A percentile compares a stretch with the other conserved stretches of the same genome.
Evolutionary conservation across 1,140 invertebrate genomes (phyloP).

Genomic region (Thalassaphorura encarpata): DNA sequence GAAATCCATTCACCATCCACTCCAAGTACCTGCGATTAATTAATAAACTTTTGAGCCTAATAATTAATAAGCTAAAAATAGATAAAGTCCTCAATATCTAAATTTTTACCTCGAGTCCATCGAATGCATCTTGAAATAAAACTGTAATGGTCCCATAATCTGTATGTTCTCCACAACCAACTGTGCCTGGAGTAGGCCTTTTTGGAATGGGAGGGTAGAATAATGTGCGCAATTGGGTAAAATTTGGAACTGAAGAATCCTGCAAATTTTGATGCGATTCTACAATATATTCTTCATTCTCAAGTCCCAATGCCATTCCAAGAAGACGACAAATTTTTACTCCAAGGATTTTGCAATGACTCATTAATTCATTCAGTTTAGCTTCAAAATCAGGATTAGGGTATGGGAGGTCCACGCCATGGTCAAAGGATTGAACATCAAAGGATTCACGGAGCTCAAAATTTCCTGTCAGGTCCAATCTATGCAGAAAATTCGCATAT

Average conservation of each 20-base stretch:
- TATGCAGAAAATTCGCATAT: neutral
- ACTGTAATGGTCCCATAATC: slow-evolving; percentile 35
- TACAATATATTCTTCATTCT: slow-evolving; percentile 1
- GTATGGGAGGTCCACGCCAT: too few relatives aligned
- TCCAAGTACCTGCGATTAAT: slow-evolving; percentile 32
- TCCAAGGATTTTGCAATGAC: too few relatives aligned
- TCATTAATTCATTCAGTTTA: too few relatives aligned
- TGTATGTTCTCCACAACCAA: slow-evolving; percentile 11
- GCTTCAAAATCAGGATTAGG: too few relatives aligned
- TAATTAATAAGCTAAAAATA: neutral
- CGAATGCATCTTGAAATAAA: slow-evolving; percentile 39
- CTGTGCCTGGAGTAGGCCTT: slow-evolving; percentile 1
- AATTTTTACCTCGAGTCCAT: slow-evolving; percentile 36
- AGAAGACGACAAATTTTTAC: neutral
- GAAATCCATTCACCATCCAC: slow-evolving; percentile 57
- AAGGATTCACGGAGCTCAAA: slow-evolving; percentile 24
- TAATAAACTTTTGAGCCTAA: neutral
- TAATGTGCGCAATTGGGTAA: neutral
- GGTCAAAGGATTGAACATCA: slow-evolving; percentile 9
- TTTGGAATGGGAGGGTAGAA: slow-evolving; percentile 10
- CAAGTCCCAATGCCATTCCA: neutral
- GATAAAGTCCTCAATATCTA: neutral
- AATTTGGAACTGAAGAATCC: neutral
- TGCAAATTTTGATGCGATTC: neutral
- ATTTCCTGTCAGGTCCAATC: neutral